Base-by-base conservation (phyloP, 92 coral and sea anemone species). In the Parazoanthus swiftii region DNA sequence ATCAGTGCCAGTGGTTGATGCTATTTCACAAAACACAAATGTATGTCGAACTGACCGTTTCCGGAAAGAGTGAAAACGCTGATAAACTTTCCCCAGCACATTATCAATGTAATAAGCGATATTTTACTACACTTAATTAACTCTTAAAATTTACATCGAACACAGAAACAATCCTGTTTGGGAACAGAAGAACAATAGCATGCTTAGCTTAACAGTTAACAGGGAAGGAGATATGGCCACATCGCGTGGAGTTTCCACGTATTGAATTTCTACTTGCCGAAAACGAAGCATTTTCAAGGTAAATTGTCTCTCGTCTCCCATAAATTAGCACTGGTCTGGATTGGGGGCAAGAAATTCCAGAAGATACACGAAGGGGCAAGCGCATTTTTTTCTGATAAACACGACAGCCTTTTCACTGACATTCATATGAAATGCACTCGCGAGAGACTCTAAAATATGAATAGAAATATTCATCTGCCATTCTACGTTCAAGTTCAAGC, bases 291-390 rank as follows among this genome's bases (percentile, higher is more conserved):
- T 63, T 58, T 81, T 81, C 74, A 81, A 59, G 85, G 74, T 59
- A 13, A 54, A 54, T 54, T 66, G 35, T 81, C 36, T 81, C 72
- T 59, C 20, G 85, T 44, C 51, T 80, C 36, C 26, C 67, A 33
- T 1, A 80, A 63, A 59, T 14, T 63, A 18, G 46, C 1, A 7
- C 10, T 14, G 50, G 46, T 16, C 42, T 33, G 43, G 72, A 33
- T 80, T 15, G 23, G 73, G 13, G 73, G 21, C 71, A 16, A 81
- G 48, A 59, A 81, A 81, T 81, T 81, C 85, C 85, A 56, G 8
- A 59, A 81, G 48, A 58, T 39, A 33, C 8, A n/a, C 74, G 14
- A 36, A 81, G 18, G 44, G 33, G 85, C 74, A 63, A 38, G 43
- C 29, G 8, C 73, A 81, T 3, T 7, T 39, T 56, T 59, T 51